Evolutionary conservation across 2,888 invertebrate genomes (phyloP).

Genomic region (Caenorhabditis doughertyi): DNA sequence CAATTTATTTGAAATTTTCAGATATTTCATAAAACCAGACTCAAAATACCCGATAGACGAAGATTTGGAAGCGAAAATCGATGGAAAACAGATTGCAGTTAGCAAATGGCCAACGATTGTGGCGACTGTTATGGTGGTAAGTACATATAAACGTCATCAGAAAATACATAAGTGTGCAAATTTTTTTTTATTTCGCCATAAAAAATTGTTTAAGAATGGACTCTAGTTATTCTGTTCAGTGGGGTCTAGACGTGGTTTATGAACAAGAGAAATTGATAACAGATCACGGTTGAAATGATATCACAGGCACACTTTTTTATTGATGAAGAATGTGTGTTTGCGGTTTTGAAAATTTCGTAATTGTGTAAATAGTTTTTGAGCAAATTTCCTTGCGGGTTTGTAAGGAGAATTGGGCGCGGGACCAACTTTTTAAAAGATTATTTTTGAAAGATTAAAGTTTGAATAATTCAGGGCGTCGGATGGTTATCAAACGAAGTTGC

Average conservation of each 20-base stretch:
- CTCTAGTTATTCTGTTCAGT: not conserved
- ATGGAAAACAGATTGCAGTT: slow-evolving; percentile 44
- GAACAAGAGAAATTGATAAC: not conserved
- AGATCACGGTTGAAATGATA: slow-evolving; percentile 5
- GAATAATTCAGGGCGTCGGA: slow-evolving; percentile 70
- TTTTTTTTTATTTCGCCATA: not conserved
- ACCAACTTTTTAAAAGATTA: too few relatives aligned
- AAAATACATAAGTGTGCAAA: too few relatives aligned
- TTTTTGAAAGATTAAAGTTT: too few relatives aligned
- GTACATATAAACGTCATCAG: not conserved
- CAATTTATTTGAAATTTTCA: slow-evolving; percentile 21
- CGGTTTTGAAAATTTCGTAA: not conserved
- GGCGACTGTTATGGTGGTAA: slow-evolving; percentile 66
- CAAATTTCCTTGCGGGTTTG: not conserved
- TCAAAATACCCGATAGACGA: slow-evolving; percentile 34
- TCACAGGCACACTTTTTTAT: slow-evolving; percentile 6
- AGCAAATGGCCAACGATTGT: slow-evolving; percentile 71
- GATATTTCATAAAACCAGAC: slow-evolving; percentile 55
- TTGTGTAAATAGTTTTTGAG: not conserved
- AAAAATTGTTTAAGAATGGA: not conserved
- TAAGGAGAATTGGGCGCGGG: too few relatives aligned
- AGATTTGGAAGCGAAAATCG: slow-evolving; percentile 21
- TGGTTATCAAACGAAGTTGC: slow-evolving; percentile 78
- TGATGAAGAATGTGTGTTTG: not conserved
- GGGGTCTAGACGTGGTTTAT: slow-evolving; percentile 6